phyloP scores from a whole-genome alignment of 2,113 vertebrate genomes.

The Percopsis transmontana region DNA sequence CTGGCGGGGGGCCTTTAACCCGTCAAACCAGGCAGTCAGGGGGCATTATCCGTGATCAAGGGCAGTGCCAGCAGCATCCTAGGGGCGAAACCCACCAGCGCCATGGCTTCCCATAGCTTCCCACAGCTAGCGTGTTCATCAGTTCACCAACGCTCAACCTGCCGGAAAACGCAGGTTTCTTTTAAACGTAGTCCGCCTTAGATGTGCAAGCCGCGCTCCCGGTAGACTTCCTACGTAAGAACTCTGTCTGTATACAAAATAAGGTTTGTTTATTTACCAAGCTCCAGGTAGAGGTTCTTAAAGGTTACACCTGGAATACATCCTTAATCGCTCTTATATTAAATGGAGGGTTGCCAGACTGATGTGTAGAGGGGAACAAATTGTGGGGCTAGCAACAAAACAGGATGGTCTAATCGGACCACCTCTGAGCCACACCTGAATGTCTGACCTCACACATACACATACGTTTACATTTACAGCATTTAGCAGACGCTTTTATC shows the following conservation, averaged over 20 bases:
- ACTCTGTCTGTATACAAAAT: constrained; percentile 35
- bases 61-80: constrained; percentile 51
- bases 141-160: constrained; percentile 51
- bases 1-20: constrained; percentile 24
- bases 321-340: too few relatives aligned
- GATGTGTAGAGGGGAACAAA: too few relatives aligned
- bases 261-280: constrained; percentile 18
- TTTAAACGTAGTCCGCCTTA: constrained; percentile 48
- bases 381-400: too few relatives aligned
- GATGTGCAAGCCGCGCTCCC: constrained; percentile 51
- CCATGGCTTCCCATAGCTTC: constrained; percentile 52
- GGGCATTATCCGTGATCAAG: constrained; percentile 64
- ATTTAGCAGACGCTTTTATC: too few relatives aligned
- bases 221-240: constrained; percentile 46
- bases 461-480: too few relatives aligned
- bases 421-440: too few relatives aligned
- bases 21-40: constrained; percentile 47
- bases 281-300: constrained; percentile 1
- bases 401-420: too few relatives aligned
- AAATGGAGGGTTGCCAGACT: too few relatives aligned
- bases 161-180: constrained; percentile 59
- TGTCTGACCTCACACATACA: too few relatives aligned
- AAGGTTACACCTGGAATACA: too few relatives aligned
- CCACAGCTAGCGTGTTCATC: constrained; percentile 68
- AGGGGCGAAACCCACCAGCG: constrained; percentile 55